These are phyloP conservation scores for Linurgus olivaceus DNA, from an alignment of 2,797 vertebrate genomes.

Conservation along the genomic window DNA sequence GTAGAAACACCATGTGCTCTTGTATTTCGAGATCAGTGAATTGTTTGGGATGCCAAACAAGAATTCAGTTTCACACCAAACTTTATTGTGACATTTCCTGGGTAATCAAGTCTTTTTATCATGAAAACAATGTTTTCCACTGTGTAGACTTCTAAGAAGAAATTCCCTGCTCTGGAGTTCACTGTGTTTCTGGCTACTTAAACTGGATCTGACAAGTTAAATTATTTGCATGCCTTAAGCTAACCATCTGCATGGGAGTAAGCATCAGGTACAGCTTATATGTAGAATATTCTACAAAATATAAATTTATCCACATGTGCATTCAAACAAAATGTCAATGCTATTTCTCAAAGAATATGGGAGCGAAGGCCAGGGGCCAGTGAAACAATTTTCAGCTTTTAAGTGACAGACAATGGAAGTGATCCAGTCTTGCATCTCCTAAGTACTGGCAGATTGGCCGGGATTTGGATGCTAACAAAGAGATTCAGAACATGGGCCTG, in stretches of 20 bases:
- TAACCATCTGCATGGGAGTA: neutral
- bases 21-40: neutral
- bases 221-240: neutral
- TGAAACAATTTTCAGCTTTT: constrained; percentile 7
- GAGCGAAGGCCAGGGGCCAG: neutral
- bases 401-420: constrained; percentile 45
- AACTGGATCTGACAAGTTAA: neutral
- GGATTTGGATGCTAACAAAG: constrained; percentile 30
- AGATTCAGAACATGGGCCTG: neutral
- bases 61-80: neutral
- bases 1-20: neutral
- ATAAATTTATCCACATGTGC: neutral
- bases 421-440: neutral
- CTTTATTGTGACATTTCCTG: neutral
- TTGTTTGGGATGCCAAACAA: neutral
- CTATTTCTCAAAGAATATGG: neutral
- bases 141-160: neutral
- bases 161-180: neutral
- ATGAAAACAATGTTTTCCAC: neutral
- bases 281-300: neutral
- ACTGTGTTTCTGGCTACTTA: neutral
- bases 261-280: neutral
- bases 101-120: neutral
- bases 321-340: neutral
- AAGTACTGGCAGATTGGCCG: neutral